Percentiles rank a stretch among this genome's conserved stretches.
Conservation (phyloP, 2,888 invertebrate species). For the Choristoneura rosaceana region DNA sequence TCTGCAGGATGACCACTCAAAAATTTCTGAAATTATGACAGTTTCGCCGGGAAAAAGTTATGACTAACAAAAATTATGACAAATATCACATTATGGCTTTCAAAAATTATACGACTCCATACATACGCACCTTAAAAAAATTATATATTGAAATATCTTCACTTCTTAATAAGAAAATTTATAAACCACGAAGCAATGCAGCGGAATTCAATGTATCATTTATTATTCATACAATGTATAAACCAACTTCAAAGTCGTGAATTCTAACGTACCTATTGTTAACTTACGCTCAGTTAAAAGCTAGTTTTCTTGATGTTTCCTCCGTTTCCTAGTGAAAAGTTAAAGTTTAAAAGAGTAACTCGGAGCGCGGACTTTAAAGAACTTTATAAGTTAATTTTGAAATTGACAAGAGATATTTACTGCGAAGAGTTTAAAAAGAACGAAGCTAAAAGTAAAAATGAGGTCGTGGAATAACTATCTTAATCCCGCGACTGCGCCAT, state of each 20-base stretch:
- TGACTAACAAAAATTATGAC: too few species aligned
- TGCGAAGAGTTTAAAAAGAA: neutral
- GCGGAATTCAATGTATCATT: neutral
- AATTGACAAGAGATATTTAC: constrained; percentile 23
- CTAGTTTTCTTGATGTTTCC: constrained; percentile 2
- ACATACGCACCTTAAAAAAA: too few species aligned
- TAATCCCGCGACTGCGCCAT: too few species aligned
- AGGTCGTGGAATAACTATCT: too few species aligned
- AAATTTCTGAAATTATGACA: too few species aligned
- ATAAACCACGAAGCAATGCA: neutral
- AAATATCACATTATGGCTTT: too few species aligned
- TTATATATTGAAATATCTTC: neutral
- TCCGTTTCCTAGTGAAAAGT: constrained; percentile 29
- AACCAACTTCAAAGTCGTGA: constrained; percentile 14
- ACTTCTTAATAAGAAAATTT: neutral
- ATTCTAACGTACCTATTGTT: constrained; percentile 40
- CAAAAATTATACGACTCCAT: too few species aligned
- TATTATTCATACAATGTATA: neutral
- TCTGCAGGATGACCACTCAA: too few species aligned
- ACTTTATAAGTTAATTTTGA: constrained; percentile 12
- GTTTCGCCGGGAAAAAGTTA: too few species aligned
- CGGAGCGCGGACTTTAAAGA: constrained; percentile 22
- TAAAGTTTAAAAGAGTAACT: constrained; percentile 33
- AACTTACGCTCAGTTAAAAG: constrained; percentile 21
- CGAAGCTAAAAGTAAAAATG: neutral